Base-by-base conservation (phyloP, 2,797 vertebrate species). In the Platyrinchus mystaceus region DNA sequence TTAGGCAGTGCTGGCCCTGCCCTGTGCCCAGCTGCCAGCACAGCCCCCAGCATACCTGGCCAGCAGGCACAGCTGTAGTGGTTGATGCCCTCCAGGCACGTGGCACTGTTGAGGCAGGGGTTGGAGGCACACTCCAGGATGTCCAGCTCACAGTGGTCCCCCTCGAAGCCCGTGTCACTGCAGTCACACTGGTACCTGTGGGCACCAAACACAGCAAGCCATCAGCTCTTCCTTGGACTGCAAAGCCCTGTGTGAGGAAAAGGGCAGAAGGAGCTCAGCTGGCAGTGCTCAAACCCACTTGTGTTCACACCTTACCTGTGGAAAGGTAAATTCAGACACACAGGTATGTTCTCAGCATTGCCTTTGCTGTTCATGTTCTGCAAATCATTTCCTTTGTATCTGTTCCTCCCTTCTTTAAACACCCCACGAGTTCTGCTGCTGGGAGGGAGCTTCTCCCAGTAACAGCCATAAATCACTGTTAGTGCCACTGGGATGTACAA, bases 101-200 rank as follows among this genome's bases (percentile, higher is more conserved):
- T 98, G 60, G 98, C 98, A 59, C 98, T 97, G 80, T 99, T 98
- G 66, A 98, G 97, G 69, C 99, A 99, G 26, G 99, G 99, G 34
- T 97, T 93, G 0, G 99, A 99, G 3, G 97, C 98, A 94, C 99
- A 99, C 96, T 99, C 99, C 34, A 97, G 98, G 81, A 99, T 98
- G 67, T 99, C 99, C 63, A 97, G 75, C 90, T 99, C 98, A 44
- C 99, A 99, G 93, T 96, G 96, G 28, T 85, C 56, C 6, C 99
- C 99, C 43, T 97, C 91, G 10, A 98, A 99, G 85, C 99, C 99
- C 0, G 99, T 99, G 81, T 97, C 98, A 5, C 85, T 95, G 93
- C 99, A 99, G 97, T 99, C 98, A 97, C 99, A 99, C 41, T 6
- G 76, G 87, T 98, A 99, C 73, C 99, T 99, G 84, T 71, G 16